These are phyloP conservation scores for Acrocephalus scirpaceus DNA, from an alignment of 2,797 vertebrate genomes.

Conservation along the genomic window DNA sequence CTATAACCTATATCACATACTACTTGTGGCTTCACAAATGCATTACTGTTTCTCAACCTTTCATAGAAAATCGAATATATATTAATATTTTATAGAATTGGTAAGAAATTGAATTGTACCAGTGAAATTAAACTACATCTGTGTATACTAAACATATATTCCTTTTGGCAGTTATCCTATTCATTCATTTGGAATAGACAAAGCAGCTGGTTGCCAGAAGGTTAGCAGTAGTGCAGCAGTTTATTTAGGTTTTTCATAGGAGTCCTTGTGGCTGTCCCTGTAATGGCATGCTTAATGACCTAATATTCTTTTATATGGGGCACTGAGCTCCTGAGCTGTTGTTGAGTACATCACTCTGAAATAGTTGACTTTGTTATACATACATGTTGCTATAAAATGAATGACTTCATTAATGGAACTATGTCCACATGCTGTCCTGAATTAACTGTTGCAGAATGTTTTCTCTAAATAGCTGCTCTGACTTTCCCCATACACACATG, in stretches of 20 bases:
- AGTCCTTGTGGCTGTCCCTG: neutral
- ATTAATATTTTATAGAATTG: neutral
- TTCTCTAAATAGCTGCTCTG: neutral
- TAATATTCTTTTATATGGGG: neutral
- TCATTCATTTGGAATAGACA: constrained; percentile 41
- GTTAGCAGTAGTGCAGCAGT: neutral
- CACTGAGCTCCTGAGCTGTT: neutral
- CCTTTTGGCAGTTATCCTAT: constrained; percentile 29
- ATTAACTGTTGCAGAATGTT: neutral
- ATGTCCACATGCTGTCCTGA: neutral
- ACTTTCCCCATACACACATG: neutral
- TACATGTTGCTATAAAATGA: neutral
- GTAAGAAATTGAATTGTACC: neutral
- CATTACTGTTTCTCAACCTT: neutral
- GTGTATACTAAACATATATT: constrained; percentile 29
- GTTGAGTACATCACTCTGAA: neutral
- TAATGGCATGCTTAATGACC: neutral
- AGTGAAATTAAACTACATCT: neutral
- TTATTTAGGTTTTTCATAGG: neutral
- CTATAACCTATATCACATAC: neutral
- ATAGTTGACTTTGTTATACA: neutral
- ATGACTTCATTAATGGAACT: neutral
- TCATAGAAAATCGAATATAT: neutral
- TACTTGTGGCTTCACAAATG: neutral
- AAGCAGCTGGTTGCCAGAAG: constrained; percentile 59